Conservation (phyloP, 2,113 vertebrate genomes). For the Cyphomyrus plagiostoma region DNA sequence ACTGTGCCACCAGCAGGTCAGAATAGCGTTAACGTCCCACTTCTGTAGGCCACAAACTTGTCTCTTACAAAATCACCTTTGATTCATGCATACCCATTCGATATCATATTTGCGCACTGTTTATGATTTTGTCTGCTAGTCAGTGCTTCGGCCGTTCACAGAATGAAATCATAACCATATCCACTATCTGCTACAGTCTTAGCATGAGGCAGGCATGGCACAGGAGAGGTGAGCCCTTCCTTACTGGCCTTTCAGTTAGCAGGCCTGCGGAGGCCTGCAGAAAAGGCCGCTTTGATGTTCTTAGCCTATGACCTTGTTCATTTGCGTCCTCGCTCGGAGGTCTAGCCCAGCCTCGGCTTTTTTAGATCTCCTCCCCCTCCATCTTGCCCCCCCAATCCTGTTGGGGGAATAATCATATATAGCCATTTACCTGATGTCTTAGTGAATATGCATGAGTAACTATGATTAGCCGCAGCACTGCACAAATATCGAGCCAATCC, state of each 20-base stretch:
- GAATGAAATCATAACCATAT: not conserved
- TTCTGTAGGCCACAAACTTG: not conserved
- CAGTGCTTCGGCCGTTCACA: not conserved
- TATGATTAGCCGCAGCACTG: not conserved
- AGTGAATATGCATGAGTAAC: not conserved
- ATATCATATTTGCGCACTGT: not conserved
- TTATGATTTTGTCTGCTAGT: not conserved
- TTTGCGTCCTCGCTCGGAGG: not conserved
- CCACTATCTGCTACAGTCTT: not conserved
- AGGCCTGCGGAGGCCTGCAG: not conserved
- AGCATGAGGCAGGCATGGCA: not conserved
- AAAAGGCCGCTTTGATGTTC: not conserved
- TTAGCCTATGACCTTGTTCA: not conserved
- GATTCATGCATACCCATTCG: not conserved
- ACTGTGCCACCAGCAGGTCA: not conserved
- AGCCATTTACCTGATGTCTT: not conserved
- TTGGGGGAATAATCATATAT: not conserved
- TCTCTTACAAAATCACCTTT: not conserved
- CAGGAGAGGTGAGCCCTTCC: not conserved
- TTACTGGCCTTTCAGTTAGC: not conserved
- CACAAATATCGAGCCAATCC: not conserved
- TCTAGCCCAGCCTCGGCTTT: not conserved
- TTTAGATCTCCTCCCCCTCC: not conserved
- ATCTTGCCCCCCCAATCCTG: too few species aligned
- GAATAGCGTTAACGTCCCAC: not conserved